Conservation (phyloP, 2,888 invertebrate genomes). For the Eristalis tenax region DNA sequence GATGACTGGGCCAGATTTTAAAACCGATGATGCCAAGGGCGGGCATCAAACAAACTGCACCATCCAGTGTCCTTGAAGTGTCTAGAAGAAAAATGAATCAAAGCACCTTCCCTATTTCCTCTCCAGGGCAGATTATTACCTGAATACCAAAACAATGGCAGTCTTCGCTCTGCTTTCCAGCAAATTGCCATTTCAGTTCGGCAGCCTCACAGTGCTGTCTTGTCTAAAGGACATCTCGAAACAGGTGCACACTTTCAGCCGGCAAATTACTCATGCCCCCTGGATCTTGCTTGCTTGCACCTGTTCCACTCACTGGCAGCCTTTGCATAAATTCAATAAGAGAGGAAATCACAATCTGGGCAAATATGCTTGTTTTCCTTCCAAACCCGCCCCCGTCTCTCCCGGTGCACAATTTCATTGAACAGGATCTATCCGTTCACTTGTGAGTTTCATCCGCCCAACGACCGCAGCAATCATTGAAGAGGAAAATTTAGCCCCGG, state of each 20-base stretch:
- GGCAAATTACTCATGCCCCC: background rate
- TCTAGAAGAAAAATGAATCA: background rate
- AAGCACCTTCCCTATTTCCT: background rate
- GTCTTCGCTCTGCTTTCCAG: background rate
- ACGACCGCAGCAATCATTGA: slow-evolving; percentile 2
- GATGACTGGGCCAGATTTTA: too few relatives aligned
- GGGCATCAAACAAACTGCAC: too few relatives aligned
- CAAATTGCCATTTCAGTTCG: background rate
- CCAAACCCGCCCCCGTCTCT: background rate
- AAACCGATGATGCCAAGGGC: too few relatives aligned
- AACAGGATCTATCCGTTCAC: slow-evolving; percentile 27
- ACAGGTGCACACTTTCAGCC: background rate
- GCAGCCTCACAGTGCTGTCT: background rate
- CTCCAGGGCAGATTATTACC: background rate
- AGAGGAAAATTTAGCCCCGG: slow-evolving; percentile 35
- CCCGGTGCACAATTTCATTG: slow-evolving; percentile 21
- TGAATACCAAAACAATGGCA: background rate
- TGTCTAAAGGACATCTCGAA: background rate
- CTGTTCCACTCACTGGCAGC: background rate
- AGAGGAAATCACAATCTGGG: slow-evolving; percentile 40
- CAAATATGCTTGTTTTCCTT: slow-evolving; percentile 29
- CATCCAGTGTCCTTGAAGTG: too few relatives aligned
- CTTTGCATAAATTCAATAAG: slow-evolving; percentile 64
- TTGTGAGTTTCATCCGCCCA: slow-evolving; percentile 3
- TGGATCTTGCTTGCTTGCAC: background rate